Evolutionary conservation across 2,888 invertebrate species (phyloP), one percentile per base, ranked within the genome.

Genomic region (Archips xylosteana): DNA sequence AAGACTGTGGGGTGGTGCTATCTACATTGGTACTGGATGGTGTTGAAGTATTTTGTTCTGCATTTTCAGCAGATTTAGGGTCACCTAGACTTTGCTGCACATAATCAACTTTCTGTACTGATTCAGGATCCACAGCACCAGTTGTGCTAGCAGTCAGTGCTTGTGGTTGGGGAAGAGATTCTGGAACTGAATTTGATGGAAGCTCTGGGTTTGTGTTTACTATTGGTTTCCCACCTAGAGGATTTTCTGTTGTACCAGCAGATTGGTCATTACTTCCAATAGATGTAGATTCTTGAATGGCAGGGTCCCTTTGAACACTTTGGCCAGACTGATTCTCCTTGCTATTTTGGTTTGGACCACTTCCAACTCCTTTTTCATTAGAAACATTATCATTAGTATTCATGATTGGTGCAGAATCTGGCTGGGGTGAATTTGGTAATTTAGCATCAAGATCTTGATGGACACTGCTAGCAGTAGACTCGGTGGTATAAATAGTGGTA

Each of bases 401-500:
- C 70, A 71, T 47, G 34, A 15, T 15, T 63, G 65, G 75, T 34
- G 69, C 69, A 36, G 71, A 69, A 66, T 71, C 71, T 64, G 83
- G 83, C 77, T 61, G 69, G 49, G 68, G 32, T n/a, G 54, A 60
- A 54, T 15, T 64, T 75, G 79, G 67, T 51, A 79, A 34, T 67
- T 82, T 78, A 66, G 82, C 81, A 47, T 83, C 78, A 45, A 75
- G 74, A 75, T 80, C 82, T 62, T 80, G 76, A 39, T 79, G 76
- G 36, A 72, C 77, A 68, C 70, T 45, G 68, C 76, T 76, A 45
- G 70, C 75, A 66, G 83, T 71, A 59, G 88, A 75, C 76, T 90
- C 89, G 9, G 89, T 87, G 3, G 89, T 87, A 77, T 94, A 95
- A 78, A 97, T 90, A 34, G 95, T 96, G 12, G 97, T 97, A 13